Conservation (phyloP, 2,113 vertebrate genomes). For the Cochlearius cochlearius region DNA sequence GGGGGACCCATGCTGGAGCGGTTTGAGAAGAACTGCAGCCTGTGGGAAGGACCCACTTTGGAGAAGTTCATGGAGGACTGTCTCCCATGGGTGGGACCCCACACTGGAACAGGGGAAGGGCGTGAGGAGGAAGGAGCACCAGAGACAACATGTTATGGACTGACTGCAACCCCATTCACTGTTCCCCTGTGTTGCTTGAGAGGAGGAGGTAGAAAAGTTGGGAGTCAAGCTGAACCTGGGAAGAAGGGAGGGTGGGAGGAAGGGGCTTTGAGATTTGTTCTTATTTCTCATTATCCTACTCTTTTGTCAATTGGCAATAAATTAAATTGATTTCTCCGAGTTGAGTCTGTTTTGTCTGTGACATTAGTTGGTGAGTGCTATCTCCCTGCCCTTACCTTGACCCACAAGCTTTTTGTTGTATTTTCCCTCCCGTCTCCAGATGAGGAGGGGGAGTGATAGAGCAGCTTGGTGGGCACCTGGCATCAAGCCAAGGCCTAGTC, state of each 20-base stretch:
- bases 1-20: fast-evolving
- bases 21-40: not conserved
- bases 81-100: no score
- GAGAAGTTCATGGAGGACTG: not conserved
- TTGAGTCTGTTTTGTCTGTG: not conserved
- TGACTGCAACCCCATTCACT: not conserved
- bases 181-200: fast-evolving
- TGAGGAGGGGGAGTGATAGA: not conserved
- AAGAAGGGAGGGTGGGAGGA: not conserved
- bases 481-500: not conserved
- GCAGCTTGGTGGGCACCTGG: not conserved
- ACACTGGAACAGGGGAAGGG: not conserved
- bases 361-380: no score
- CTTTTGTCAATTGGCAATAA: not conserved
- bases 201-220: not conserved
- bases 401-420: not conserved
- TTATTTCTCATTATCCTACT: not conserved
- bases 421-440: not conserved
- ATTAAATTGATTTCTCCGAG: not conserved
- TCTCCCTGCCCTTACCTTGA: no score
- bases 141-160: not conserved
- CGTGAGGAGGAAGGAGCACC: not conserved
- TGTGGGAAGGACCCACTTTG: no score
- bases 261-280: not conserved
- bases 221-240: not conserved